Evolutionary conservation across 2,888 invertebrate genomes (phyloP).

Genomic region (Homarus gammarus): DNA sequence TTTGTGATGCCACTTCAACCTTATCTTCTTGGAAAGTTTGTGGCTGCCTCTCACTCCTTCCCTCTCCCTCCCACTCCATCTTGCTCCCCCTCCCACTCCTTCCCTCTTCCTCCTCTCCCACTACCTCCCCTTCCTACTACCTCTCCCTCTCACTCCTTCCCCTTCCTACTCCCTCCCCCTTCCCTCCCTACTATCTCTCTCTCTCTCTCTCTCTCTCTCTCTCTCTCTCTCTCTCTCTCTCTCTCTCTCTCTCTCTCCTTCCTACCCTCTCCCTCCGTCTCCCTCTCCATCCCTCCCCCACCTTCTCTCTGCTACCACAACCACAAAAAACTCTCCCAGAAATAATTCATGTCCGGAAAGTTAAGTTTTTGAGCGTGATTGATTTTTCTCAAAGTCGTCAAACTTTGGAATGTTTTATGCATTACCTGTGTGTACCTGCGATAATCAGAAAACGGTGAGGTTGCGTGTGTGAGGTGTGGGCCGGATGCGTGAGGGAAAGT

Average conservation of each 20-base stretch:
- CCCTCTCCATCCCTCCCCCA: not conserved
- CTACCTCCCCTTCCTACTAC: not conserved
- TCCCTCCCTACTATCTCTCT: not conserved
- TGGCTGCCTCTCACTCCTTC: not conserved
- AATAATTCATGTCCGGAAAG: too few species aligned
- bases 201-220: not conserved
- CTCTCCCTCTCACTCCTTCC: not conserved
- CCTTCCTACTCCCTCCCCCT: slow-evolving; percentile 9
- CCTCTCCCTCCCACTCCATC: not conserved
- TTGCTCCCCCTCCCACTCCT: not conserved
- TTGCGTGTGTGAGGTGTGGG: too few species aligned
- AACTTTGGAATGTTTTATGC: too few species aligned
- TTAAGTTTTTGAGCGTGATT: too few species aligned
- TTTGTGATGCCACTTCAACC: not conserved
- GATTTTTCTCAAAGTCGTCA: too few species aligned
- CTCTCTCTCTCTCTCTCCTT: not conserved
- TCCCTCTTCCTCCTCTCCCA: not conserved
- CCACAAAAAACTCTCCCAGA: too few species aligned
- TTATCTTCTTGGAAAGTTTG: not conserved
- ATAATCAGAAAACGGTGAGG: too few species aligned
- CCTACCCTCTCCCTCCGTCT: not conserved
- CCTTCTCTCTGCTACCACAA: not conserved
- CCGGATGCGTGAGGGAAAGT: too few species aligned
- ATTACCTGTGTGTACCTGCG: too few species aligned
- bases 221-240: not conserved